Conservation (phyloP, 2,797 vertebrate genomes). For the Eulemur albifrons region DNA sequence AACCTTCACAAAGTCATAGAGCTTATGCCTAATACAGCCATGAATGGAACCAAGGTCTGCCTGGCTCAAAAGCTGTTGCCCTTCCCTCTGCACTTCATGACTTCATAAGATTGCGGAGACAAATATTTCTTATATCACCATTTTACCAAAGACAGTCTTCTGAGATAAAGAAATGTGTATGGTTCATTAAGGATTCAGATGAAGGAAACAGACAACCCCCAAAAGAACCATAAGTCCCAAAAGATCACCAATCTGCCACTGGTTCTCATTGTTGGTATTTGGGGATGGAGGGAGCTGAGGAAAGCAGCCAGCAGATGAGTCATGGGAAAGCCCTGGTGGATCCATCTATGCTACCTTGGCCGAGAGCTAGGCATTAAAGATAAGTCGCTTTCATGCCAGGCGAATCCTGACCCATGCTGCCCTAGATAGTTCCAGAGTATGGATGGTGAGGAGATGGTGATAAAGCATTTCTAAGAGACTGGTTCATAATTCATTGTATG, state of each 20-base stretch:
- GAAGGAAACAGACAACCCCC: background rate
- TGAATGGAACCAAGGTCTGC: background rate
- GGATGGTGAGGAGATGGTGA: background rate
- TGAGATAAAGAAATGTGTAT: slow-evolving; percentile 20
- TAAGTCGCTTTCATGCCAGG: slow-evolving; percentile 49
- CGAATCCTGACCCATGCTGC: slow-evolving; percentile 24
- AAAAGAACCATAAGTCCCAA: background rate
- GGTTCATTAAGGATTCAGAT: slow-evolving; percentile 2
- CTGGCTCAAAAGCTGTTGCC: background rate
- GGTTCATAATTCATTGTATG: slow-evolving; percentile 46
- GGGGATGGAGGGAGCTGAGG: background rate
- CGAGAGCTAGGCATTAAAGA: background rate
- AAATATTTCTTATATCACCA: background rate
- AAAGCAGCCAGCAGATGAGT: background rate
- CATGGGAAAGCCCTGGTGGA: background rate
- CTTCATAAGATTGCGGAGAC: background rate
- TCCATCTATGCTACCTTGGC: background rate
- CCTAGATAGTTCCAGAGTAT: background rate
- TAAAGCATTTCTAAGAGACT: slow-evolving; percentile 22
- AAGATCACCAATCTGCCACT: background rate
- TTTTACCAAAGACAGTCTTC: slow-evolving; percentile 18
- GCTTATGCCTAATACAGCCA: background rate
- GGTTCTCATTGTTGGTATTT: slow-evolving; percentile 18
- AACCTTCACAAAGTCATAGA: background rate
- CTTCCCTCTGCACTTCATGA: background rate